phyloP scores from a whole-genome alignment of 1,140 invertebrate genomes.

The Dermatophagoides farinae region DNA sequence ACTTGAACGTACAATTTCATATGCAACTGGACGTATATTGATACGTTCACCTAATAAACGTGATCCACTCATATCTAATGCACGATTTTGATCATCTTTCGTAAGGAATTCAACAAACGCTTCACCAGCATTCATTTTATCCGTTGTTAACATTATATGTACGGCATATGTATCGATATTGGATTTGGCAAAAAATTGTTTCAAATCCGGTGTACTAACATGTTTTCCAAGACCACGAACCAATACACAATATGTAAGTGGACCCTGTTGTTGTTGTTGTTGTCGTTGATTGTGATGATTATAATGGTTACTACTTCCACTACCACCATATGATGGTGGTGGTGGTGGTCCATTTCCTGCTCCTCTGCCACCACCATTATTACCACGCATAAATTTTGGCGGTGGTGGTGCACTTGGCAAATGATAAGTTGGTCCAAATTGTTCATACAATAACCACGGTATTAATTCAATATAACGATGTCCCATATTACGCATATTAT shows the following conservation, averaged over 20 bases:
- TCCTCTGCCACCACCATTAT: neutral
- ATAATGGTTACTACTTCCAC: no score
- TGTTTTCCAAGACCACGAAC: constrained; percentile 50
- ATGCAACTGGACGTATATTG: constrained; percentile 40
- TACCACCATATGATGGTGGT: neutral
- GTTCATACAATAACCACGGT: neutral
- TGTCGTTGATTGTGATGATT: no score
- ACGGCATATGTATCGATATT: constrained; percentile 50
- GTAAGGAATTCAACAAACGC: constrained; percentile 63
- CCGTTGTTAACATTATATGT: constrained; percentile 46
- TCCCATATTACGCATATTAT: constrained; percentile 22
- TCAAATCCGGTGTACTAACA: constrained; percentile 49
- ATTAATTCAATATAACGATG: constrained; percentile 22
- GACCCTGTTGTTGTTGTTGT: no score
- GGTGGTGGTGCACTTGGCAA: neutral
- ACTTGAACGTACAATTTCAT: constrained; percentile 30
- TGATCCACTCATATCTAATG: constrained; percentile 44
- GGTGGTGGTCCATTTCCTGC: neutral
- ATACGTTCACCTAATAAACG: constrained; percentile 37
- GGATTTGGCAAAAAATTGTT: constrained; percentile 54
- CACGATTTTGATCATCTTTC: constrained; percentile 42
- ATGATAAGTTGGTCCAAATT: neutral
- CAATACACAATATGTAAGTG: constrained; percentile 36
- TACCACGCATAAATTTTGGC: neutral
- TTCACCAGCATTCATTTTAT: constrained; percentile 47